phyloP scores from a whole-genome alignment of 2,113 vertebrate genomes.

The Lamprotornis superbus region DNA sequence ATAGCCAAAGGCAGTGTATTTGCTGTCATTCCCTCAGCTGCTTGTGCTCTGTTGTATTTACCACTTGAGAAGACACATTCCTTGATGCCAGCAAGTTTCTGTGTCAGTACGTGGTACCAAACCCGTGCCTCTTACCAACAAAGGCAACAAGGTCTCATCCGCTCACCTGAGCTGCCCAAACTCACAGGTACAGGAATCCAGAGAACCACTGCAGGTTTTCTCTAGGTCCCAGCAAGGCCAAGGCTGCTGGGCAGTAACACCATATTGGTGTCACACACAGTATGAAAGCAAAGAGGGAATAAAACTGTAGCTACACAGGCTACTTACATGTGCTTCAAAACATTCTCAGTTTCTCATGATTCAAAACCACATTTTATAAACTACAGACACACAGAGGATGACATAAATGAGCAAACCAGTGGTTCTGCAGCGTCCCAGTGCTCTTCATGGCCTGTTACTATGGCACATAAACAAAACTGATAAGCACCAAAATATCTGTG shows the following conservation, averaged over 20 bases:
- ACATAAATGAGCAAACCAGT: neutral
- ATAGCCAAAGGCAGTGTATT: neutral
- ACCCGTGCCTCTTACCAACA: neutral
- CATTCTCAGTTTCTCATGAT: neutral
- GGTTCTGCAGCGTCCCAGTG: neutral
- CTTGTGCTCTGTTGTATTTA: neutral
- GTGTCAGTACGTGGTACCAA: accelerated
- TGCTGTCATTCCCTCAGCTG: neutral
- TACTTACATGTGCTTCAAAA: neutral
- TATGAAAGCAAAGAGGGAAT: neutral
- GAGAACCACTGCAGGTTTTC: neutral
- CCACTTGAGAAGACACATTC: neutral
- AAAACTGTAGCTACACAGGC: neutral
- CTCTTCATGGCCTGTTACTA: neutral
- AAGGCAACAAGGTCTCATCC: neutral
- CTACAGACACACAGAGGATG: neutral
- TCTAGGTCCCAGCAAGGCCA: neutral
- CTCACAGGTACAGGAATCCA: neutral
- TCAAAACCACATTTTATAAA: neutral
- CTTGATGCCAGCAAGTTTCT: neutral
- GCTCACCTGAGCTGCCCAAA: neutral
- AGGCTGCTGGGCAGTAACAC: neutral
- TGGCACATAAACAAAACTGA: slow-evolving; percentile 24
- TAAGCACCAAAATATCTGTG: neutral
- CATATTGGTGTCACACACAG: accelerated